Evolutionary conservation across 2,797 vertebrate genomes (phyloP).

Genomic region (Argentina silus): DNA sequence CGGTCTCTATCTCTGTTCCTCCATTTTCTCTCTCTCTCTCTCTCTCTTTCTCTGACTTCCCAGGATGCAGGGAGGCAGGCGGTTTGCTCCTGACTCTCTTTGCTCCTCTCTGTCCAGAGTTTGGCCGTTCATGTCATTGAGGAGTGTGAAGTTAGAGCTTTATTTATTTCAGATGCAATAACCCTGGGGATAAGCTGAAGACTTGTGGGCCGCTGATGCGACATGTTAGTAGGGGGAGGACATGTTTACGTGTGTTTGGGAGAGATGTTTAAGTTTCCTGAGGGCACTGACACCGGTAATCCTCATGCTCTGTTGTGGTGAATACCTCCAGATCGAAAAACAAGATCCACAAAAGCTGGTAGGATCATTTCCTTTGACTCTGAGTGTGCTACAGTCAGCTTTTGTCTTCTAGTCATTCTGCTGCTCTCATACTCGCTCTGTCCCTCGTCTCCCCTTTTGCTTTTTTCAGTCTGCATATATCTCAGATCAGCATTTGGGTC

Average conservation of each 20-base stretch:
- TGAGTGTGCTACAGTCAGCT: conserved; percentile 13
- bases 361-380: conserved; percentile 39
- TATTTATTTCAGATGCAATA: conserved; percentile 61
- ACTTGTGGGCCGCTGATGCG: conserved; percentile 55
- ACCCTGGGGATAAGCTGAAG: conserved; percentile 54
- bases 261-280: conserved; percentile 57
- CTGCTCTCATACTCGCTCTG: background rate
- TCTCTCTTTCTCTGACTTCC: conserved; percentile 38
- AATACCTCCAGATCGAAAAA: conserved; percentile 57
- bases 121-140: conserved; percentile 43
- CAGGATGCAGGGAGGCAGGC: conserved; percentile 53
- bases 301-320: conserved; percentile 49
- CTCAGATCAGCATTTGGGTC: background rate
- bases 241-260: conserved; percentile 48
- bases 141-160: conserved; percentile 53
- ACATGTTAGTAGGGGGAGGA: conserved; percentile 42
- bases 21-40: conserved; percentile 27
- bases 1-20: conserved; percentile 48
- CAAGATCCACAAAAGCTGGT: conserved; percentile 37
- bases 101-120: conserved; percentile 51
- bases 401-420: background rate
- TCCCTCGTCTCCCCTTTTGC: conserved; percentile 16
- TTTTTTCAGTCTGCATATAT: background rate
- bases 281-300: conserved; percentile 56
- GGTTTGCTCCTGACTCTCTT: conserved; percentile 38